Base-by-base conservation (phyloP, 1,140 invertebrate species). In the Paramacrobiotus metropolitanus region DNA sequence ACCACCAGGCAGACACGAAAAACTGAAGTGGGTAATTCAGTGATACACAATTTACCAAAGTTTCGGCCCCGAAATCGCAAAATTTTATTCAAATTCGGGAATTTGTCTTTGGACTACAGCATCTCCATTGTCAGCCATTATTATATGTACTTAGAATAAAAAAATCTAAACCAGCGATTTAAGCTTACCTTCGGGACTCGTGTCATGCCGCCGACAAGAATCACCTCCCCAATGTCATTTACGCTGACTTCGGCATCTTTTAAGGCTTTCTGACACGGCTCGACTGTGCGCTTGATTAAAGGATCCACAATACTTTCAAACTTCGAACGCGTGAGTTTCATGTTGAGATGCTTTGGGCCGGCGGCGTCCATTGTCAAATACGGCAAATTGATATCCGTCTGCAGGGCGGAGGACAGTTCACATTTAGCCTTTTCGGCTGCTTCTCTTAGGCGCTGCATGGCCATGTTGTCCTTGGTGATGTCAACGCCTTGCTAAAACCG, bases 371-470 rank as follows among this genome's bases (percentile, higher is more conserved):
- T 92, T 2, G 95, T 98, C 28, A 99, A 73, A 69, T 98, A 99
- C 0, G 95, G 95, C 59, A 99, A 77, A 74, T 98, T 99, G 67
- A 99, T 91, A 70, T 99, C 95, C 0, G 94, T 98, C 77, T 97
- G 85, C n/a, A 68, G 24, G 20, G 55, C 85, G 20, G 90, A 92
- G 0, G 91, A 96, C 1, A 98, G 75, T 73, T 98, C 94, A 68
- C 91, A 92, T 74, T 99, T 99, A 0, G 95, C 94, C 71, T 99
- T 99, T 74, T 99, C 94, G 0, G 94, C 85, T 0, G 94, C 94
- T 77, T 99, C 94, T 72, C 95, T 93, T 31, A 99, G 75, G 65
- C 94, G 80, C 72, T 98, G 94, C 87, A 99, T 92, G 1, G 95
- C 94, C 91, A 97, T 96, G 29, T 82, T 80, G 71, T 99, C 94